phyloP scores from a whole-genome alignment of 2,797 vertebrate species.

The Enteromius argenteus region DNA sequence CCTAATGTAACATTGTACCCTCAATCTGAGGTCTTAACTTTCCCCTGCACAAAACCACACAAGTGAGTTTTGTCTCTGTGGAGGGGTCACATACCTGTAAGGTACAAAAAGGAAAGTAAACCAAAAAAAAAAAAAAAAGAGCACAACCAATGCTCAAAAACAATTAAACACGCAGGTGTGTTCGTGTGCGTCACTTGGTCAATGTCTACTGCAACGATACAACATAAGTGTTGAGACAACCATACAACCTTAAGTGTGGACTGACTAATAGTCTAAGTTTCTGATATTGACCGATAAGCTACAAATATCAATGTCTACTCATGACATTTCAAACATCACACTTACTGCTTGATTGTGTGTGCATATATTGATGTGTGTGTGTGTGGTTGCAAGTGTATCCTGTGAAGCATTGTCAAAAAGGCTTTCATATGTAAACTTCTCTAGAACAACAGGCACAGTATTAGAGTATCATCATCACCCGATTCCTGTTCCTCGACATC shows the following conservation, averaged over 20 bases:
- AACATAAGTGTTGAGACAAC: slow-evolving; percentile 23
- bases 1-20: slow-evolving; percentile 71
- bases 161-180: slow-evolving; percentile 35
- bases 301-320: slow-evolving; percentile 48
- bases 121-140: slow-evolving; percentile 54
- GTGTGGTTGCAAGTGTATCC: slow-evolving; percentile 51
- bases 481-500: slow-evolving; percentile 4
- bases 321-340: slow-evolving; percentile 54
- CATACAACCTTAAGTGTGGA: slow-evolving; percentile 28
- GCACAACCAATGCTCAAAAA: slow-evolving; percentile 51
- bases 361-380: slow-evolving; percentile 17
- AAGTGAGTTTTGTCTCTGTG: slow-evolving; percentile 65
- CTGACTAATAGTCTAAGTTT: slow-evolving; percentile 32
- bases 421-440: slow-evolving; percentile 78
- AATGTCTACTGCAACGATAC: slow-evolving; percentile 51
- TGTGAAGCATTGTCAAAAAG: slow-evolving; percentile 63
- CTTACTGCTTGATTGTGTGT: slow-evolving; percentile 46
- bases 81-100: slow-evolving; percentile 80
- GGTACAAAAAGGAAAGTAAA: slow-evolving; percentile 77
- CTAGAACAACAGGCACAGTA: slow-evolving; percentile 73
- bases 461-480: slow-evolving; percentile 55
- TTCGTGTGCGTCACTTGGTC: slow-evolving; percentile 49
- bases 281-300: slow-evolving; percentile 36
- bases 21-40: slow-evolving; percentile 81
- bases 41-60: slow-evolving; percentile 69